Conservation (phyloP, 2,888 invertebrate species). For the Priocnemis perturbator region DNA sequence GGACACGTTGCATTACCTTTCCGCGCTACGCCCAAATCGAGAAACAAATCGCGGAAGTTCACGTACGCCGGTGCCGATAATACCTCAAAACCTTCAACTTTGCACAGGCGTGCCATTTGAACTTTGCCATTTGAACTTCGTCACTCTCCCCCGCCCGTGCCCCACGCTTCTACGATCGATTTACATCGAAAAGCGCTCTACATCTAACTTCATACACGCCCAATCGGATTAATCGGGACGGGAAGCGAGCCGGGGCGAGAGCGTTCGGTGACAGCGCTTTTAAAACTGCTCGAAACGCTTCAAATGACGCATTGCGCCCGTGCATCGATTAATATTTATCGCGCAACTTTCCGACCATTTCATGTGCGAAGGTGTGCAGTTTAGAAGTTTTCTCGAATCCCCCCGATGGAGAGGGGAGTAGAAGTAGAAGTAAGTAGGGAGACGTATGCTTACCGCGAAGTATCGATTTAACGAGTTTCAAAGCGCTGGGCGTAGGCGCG, state of each 20-base stretch:
- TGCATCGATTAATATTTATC: slow-evolving; percentile 4
- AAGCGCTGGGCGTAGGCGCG: slow-evolving; percentile 31
- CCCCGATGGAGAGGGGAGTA: not conserved
- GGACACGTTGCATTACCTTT: too few relatives aligned
- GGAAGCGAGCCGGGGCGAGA: not conserved
- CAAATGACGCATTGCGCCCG: not conserved
- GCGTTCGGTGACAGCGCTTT: not conserved
- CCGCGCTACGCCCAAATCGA: too few relatives aligned
- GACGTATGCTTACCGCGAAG: slow-evolving; percentile 12
- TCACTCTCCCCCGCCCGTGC: too few relatives aligned
- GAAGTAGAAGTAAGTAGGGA: not conserved
- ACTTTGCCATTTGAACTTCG: too few relatives aligned
- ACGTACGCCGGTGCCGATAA: too few relatives aligned
- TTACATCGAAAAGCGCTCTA: too few relatives aligned
- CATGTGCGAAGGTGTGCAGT: not conserved
- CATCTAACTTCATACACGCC: too few relatives aligned
- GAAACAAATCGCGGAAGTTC: too few relatives aligned
- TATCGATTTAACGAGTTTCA: slow-evolving; percentile 44
- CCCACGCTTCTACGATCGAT: too few relatives aligned
- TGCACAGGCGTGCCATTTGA: too few relatives aligned
- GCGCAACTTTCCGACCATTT: not conserved
- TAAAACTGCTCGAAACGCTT: not conserved
- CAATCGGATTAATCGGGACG: too few relatives aligned
- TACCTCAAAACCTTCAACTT: too few relatives aligned
- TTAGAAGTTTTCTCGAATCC: not conserved